Evolutionary conservation across 2,888 invertebrate species (phyloP).

Genomic region (Oxycera nigricornis): DNA sequence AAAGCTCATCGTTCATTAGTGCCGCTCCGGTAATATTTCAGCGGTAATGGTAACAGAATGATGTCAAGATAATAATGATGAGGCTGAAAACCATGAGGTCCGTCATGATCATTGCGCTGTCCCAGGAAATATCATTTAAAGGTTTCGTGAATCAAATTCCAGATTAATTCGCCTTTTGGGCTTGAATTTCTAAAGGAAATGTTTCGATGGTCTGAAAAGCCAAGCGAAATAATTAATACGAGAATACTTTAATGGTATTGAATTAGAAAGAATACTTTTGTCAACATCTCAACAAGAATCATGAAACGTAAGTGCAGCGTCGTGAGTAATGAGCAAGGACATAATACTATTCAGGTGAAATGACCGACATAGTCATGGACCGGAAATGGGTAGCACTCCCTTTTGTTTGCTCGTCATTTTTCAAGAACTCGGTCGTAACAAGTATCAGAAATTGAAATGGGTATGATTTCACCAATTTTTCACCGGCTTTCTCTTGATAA

Average conservation of each 20-base stretch:
- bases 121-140: conserved; percentile 1
- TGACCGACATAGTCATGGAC: background rate
- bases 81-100: background rate
- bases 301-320: too few species aligned
- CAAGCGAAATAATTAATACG: background rate
- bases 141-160: too few species aligned
- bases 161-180: too few species aligned
- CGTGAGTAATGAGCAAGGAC: background rate
- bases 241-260: too few species aligned
- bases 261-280: too few species aligned
- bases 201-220: background rate
- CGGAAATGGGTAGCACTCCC: background rate
- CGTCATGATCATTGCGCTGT: conserved; percentile 2
- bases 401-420: background rate
- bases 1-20: conserved; percentile 30
- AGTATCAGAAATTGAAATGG: background rate
- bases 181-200: too few species aligned
- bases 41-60: background rate
- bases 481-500: too few species aligned
- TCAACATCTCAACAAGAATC: too few species aligned
- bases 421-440: background rate
- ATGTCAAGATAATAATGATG: conserved; percentile 17
- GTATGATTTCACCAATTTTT: background rate
- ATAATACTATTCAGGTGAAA: background rate
- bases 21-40: conserved; percentile 22